Conservation (phyloP, 1,140 invertebrate species). For the Bathynomus jamesi region DNA sequence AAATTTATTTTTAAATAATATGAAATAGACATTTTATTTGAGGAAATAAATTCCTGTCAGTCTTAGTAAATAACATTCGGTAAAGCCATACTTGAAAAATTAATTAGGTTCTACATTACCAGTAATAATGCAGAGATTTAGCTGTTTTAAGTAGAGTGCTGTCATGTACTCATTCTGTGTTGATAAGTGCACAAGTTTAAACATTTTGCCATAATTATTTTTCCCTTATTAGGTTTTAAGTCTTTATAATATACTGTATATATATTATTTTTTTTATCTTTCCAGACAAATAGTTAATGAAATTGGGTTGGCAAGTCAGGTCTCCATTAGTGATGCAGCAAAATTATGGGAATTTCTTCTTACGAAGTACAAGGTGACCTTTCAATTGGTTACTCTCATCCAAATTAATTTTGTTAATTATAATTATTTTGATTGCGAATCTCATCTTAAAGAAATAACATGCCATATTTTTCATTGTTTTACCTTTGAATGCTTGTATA, state of each 20-base stretch:
- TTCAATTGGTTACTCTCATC: background rate
- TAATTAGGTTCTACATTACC: no score
- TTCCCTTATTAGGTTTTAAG: no score
- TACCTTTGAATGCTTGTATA: background rate
- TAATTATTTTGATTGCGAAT: background rate
- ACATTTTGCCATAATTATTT: no score
- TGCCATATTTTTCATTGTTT: background rate
- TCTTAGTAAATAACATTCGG: no score
- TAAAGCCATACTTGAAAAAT: no score
- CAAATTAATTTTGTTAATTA: background rate
- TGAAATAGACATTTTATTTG: no score
- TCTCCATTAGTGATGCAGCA: constrained; percentile 8
- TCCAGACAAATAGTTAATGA: constrained; percentile 19
- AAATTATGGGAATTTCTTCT: constrained; percentile 17
- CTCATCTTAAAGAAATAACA: background rate
- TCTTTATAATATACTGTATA: background rate
- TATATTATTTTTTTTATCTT: background rate
- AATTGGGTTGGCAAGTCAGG: constrained; percentile 6
- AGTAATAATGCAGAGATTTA: no score
- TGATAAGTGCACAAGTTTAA: no score
- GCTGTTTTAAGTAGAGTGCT: no score
- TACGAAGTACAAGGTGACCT: constrained; percentile 25
- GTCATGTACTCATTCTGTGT: no score
- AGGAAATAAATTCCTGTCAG: no score
- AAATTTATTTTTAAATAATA: no score